Evolutionary conservation across 2,113 vertebrate species (phyloP).

Genomic region (Proterorhinus semilunaris): DNA sequence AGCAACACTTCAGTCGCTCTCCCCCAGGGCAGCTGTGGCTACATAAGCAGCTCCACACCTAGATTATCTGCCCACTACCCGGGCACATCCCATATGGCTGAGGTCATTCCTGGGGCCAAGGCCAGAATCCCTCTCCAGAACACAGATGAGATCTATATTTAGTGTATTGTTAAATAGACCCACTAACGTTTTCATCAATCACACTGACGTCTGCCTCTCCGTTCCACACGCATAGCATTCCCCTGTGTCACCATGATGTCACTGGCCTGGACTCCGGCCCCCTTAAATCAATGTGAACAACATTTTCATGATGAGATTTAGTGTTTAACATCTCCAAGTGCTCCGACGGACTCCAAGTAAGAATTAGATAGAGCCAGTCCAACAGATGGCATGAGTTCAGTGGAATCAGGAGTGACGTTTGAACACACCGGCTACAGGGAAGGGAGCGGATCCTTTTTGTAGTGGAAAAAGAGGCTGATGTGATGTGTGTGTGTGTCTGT

Average conservation of each 20-base stretch:
- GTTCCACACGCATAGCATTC: conserved; percentile 56
- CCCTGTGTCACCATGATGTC: conserved; percentile 54
- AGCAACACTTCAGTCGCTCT: conserved; percentile 9
- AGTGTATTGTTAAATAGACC: conserved; percentile 73
- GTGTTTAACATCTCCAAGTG: not conserved
- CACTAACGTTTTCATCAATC: conserved; percentile 74
- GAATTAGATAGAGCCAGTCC: conserved; percentile 5
- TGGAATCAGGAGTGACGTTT: too few species aligned
- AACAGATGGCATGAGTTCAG: not conserved
- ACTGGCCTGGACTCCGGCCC: conserved; percentile 25
- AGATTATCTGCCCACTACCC: conserved; percentile 53
- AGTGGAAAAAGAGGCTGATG: too few species aligned
- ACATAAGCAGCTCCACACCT: conserved; percentile 42
- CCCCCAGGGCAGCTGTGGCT: conserved; percentile 30
- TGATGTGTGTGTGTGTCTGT: too few species aligned
- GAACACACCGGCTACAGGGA: too few species aligned
- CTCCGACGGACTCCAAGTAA: not conserved
- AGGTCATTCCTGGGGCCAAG: conserved; percentile 71
- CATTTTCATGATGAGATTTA: not conserved
- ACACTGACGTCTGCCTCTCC: conserved; percentile 52
- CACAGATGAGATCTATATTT: conserved; percentile 72
- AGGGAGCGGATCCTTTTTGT: too few species aligned
- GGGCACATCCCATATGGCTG: conserved; percentile 61
- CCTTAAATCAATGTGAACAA: not conserved
- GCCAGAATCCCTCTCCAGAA: conserved; percentile 66